phyloP scores from a whole-genome alignment of 2,888 invertebrate genomes.

The Nasonia oneida region DNA sequence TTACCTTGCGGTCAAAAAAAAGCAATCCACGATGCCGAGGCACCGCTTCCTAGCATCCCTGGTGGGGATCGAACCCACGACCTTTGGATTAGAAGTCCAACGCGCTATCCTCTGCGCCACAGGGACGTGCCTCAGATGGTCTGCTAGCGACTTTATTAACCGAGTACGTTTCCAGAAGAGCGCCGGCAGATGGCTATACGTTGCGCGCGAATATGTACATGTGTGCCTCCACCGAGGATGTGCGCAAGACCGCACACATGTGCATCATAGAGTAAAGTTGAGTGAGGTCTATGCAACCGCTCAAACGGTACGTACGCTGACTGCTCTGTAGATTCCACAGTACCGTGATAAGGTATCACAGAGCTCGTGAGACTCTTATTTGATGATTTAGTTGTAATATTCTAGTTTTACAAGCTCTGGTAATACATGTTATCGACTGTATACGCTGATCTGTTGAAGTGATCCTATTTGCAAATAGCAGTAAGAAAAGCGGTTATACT shows the following conservation, averaged over 20 bases:
- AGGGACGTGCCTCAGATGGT: conserved; percentile 70
- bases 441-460: too few relatives aligned
- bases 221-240: background rate
- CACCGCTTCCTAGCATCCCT: conserved; percentile 71
- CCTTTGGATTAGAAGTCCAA: conserved; percentile 79
- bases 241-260: background rate
- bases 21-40: background rate
- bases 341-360: background rate
- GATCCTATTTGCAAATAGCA: too few relatives aligned
- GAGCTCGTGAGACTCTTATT: background rate
- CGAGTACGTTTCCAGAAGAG: background rate
- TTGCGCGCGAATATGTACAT: background rate
- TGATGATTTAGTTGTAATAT: background rate
- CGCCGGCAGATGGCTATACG: conserved; percentile 20
- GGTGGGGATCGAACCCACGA: conserved; percentile 79
- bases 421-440: background rate
- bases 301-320: background rate
- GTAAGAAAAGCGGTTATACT: too few relatives aligned
- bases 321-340: background rate
- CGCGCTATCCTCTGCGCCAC: conserved; percentile 79
- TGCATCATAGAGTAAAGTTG: background rate
- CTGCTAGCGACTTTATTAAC: conserved; percentile 22
- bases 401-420: background rate
- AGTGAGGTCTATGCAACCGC: background rate
- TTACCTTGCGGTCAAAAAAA: background rate